Base-by-base conservation (phyloP, 2,113 vertebrate genomes). In the Bubo blakistoni region DNA sequence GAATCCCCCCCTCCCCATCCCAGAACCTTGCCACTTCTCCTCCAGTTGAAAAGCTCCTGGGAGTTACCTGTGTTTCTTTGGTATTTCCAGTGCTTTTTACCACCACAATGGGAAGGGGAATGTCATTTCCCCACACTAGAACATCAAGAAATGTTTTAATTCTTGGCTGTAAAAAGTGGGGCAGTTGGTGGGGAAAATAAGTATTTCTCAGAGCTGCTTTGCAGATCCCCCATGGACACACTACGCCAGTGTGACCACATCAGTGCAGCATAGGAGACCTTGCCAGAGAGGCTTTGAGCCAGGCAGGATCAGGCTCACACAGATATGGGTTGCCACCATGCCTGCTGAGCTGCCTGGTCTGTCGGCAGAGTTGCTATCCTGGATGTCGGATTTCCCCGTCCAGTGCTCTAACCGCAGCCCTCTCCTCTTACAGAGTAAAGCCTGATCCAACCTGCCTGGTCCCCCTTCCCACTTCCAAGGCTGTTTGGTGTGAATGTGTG, bases 251-350 rank as follows among this genome's bases (percentile, higher is more conserved):
- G 16, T 54, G 63, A 59, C 57, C 71, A 42, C 59, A 78, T 16
- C 80, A 54, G 32, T 7, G 3, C 70, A 74, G 57, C 51, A 40
- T 0, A 0, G 63, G 42, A 73, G 26, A 70, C 26, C 46, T 70
- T 59, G 47, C 29, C 42, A 72, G 49, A 71, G 76, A 55, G 38
- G 30, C 38, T 66, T 40, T 78, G 61, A 67, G 47, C 69, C 61
- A n/a, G 38, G 69, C 44, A 47, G 44, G 25, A 57, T 32, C 2
- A 4, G 70, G 70, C 34, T 84, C 32, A 49, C 16, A 6, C 51
- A 38, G 46, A 17, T 0, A 0, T 20, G 29, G 7, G 15, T 29
- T 92, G 20, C 47, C 63, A 62, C 63, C 30, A 2, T 27, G 21
- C 58, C 76, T 32, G 47, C 66, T 78, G 66, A 59, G 32, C 67